Evolutionary conservation across 2,113 vertebrate species (phyloP).

Genomic region (Triplophysa tibetana): DNA sequence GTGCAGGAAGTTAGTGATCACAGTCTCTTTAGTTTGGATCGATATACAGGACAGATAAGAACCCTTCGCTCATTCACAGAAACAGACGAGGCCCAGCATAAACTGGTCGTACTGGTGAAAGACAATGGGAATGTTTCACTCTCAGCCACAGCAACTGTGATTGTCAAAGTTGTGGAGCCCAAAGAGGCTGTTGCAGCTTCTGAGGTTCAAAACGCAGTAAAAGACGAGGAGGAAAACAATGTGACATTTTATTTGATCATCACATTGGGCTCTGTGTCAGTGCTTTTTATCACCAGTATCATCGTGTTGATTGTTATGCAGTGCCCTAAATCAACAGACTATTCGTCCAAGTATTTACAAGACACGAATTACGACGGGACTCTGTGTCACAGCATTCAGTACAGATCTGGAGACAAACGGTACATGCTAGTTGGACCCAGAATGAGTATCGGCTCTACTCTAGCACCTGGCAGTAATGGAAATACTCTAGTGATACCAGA

Average conservation of each 20-base stretch:
- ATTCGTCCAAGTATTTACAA: constrained; percentile 40
- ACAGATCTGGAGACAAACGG: constrained; percentile 62
- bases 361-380: constrained; percentile 48
- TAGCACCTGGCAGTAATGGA: constrained; percentile 51
- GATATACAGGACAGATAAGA: no score
- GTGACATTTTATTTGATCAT: constrained; percentile 50
- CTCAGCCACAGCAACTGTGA: constrained; percentile 48
- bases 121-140: constrained; percentile 60
- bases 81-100: no score
- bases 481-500: constrained; percentile 60
- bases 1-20: no score
- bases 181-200: constrained; percentile 46
- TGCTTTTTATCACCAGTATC: constrained; percentile 47
- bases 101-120: no score
- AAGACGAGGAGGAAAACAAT: constrained; percentile 28
- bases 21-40: no score
- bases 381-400: constrained; percentile 56
- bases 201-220: constrained; percentile 25
- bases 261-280: constrained; percentile 47
- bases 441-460: constrained; percentile 59
- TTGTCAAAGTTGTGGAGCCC: constrained; percentile 40
- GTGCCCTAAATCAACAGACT: constrained; percentile 42
- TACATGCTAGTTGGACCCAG: constrained; percentile 65
- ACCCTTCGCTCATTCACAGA: no score
- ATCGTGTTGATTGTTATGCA: constrained; percentile 47